Base-by-base conservation (phyloP, 2,888 invertebrate species). In the Corbicula japonica region DNA sequence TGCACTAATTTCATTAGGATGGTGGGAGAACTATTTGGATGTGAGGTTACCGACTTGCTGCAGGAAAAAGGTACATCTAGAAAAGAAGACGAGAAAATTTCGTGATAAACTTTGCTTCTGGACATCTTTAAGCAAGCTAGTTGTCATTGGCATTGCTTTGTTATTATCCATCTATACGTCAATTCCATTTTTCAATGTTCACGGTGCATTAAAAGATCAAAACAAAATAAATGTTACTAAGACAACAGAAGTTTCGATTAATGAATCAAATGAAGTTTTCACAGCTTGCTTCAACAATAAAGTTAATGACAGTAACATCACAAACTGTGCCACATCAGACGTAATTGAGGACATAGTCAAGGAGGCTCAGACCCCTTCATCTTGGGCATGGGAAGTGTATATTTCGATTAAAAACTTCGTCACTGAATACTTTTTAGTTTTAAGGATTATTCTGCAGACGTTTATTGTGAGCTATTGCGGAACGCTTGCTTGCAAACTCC, bases 11-110 rank as follows among this genome's bases (percentile, higher is more conserved):
- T 99, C 98, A 0, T 95, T 97, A 38, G 97, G 97, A 30, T 99
- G 98, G 98, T 99, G 99, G 99, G 99, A 99, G 94, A 99, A 99
- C 94, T 99, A 81, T 28, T 30, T 72, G 23, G 68, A 69, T 10
- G 46, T 69, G 41, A 63, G 50, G 60, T n/a, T 58, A 35, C 46
- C n/a, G 4, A 41, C 38, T 35, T n/a, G 35, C 23, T 38, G 28
- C 38, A 50, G n/a, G n/a, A n/a, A n/a, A n/a, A n/a, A n/a, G n/a
- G n/a, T n/a, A n/a, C n/a, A n/a, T n/a, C n/a, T n/a, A n/a, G n/a
- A n/a, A n/a, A n/a, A n/a, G n/a, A n/a, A n/a, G n/a, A n/a, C n/a
- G 8, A 83, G 88, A 35, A 88, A 89, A 46, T 81, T 84, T 12
- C 69, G 86, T 23, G 89, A 89, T 65, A 90, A 89, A 23, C 76